A percentile compares a stretch with the other conserved stretches of the same genome.
Conservation (phyloP, 2,113 vertebrate genomes). For the Bambusicola thoracicus region DNA sequence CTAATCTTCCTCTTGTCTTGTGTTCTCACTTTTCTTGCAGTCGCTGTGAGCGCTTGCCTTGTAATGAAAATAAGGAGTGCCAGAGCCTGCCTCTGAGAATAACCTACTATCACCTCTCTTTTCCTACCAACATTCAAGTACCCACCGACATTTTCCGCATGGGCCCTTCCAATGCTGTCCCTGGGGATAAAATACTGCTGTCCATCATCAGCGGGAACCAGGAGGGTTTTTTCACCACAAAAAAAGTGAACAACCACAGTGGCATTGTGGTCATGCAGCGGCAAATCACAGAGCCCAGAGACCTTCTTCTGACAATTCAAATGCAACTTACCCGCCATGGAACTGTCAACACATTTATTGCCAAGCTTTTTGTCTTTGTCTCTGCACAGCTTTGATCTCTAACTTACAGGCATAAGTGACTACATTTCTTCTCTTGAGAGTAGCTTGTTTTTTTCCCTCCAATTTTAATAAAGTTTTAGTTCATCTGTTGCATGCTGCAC, state of each 20-base stretch:
- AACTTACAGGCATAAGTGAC: slow-evolving; percentile 9
- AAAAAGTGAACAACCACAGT: slow-evolving; percentile 82
- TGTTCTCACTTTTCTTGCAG: slow-evolving; percentile 89
- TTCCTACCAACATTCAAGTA: slow-evolving; percentile 94
- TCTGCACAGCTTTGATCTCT: slow-evolving; percentile 84
- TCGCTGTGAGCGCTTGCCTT: slow-evolving; percentile 99
- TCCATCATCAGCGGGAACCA: slow-evolving; percentile 91
- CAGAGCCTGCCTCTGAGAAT: slow-evolving; percentile 95
- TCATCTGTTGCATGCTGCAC: slow-evolving; percentile 41
- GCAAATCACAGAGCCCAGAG: slow-evolving; percentile 84
- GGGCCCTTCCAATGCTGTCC: slow-evolving; percentile 88
- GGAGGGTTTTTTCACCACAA: slow-evolving; percentile 88
- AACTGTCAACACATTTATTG: slow-evolving; percentile 86
- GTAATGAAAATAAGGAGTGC: slow-evolving; percentile 94
- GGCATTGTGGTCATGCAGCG: slow-evolving; percentile 89
- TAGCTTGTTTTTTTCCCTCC: not conserved
- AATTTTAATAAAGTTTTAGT: slow-evolving; percentile 76
- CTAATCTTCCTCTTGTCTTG: slow-evolving; percentile 79
- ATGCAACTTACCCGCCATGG: slow-evolving; percentile 88
- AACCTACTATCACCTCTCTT: slow-evolving; percentile 97
- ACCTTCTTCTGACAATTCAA: slow-evolving; percentile 91
- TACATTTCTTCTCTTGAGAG: slow-evolving; percentile 1
- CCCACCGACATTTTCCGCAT: slow-evolving; percentile 97
- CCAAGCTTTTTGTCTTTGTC: slow-evolving; percentile 92
- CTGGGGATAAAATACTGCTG: slow-evolving; percentile 90